phyloP scores from a whole-genome alignment of 2,797 vertebrate species.

The Rhadinocentrus ornatus region DNA sequence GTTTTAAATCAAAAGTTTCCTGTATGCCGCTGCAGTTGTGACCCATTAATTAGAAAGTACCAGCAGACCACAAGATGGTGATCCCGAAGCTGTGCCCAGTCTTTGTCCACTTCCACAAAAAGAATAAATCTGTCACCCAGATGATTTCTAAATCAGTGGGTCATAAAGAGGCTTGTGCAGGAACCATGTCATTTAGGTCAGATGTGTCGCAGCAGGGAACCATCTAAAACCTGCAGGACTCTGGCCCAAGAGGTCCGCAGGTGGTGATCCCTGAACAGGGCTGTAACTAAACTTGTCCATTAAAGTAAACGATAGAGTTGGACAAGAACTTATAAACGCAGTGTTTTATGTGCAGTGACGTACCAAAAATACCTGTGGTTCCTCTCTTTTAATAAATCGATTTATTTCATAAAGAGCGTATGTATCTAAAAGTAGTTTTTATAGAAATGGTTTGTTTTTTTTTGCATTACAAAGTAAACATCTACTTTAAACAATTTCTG shows the following conservation, averaged over 20 bases:
- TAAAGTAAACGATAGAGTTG: not conserved
- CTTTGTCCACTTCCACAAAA: too few relatives aligned
- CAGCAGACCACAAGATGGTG: too few relatives aligned
- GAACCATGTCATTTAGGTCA: too few relatives aligned
- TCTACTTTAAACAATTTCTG: not conserved
- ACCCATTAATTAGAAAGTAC: too few relatives aligned
- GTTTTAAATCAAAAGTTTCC: too few relatives aligned
- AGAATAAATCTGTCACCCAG: too few relatives aligned
- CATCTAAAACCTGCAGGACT: not conserved
- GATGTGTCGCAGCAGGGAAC: not conserved
- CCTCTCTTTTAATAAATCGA: not conserved
- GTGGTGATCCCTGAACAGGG: not conserved
- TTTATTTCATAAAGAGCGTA: too few relatives aligned
- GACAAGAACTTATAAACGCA: not conserved
- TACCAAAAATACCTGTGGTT: not conserved
- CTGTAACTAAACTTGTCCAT: not conserved
- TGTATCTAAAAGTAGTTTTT: too few relatives aligned
- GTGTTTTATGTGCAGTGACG: not conserved
- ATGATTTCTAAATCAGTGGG: not conserved
- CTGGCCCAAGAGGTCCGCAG: not conserved
- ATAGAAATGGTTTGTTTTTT: not conserved
- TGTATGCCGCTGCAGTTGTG: too few relatives aligned
- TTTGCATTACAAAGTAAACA: too few relatives aligned
- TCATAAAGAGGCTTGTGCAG: not conserved
- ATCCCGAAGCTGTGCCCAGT: too few relatives aligned